Conservation (phyloP, 2,113 vertebrate genomes). For the Psilopsiagon aymara region DNA sequence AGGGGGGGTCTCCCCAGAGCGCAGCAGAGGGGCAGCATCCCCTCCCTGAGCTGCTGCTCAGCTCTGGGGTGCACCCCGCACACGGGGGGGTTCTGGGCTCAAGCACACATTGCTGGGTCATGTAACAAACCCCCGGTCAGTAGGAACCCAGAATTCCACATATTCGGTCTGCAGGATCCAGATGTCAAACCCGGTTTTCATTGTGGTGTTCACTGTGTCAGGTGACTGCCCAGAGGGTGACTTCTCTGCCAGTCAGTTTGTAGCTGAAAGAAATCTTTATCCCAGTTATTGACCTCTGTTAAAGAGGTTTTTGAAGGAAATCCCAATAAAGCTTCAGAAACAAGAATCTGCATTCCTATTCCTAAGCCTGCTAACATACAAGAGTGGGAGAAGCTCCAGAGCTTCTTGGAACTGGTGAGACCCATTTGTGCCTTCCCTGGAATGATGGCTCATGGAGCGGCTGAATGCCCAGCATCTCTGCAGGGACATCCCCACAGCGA, state of each 20-base stretch:
- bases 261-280: background rate
- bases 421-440: background rate
- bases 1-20: no score
- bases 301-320: constrained; percentile 29
- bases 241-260: background rate
- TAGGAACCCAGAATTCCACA: background rate
- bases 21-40: no score
- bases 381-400: background rate
- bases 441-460: background rate
- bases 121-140: background rate
- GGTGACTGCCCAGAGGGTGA: background rate
- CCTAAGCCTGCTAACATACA: background rate
- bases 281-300: background rate
- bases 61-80: background rate
- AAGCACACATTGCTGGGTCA: background rate
- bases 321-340: background rate
- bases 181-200: background rate
- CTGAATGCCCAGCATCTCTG: fast-evolving
- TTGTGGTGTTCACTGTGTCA: fast-evolving
- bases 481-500: fast-evolving
- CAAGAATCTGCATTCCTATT: background rate
- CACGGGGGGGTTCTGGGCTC: background rate
- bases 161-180: background rate
- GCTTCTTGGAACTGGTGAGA: background rate
- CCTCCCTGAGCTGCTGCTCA: background rate